Percentiles rank a stretch among this genome's conserved stretches.
These are phyloP conservation scores for Caerostris darwini DNA, from an alignment of 1,140 invertebrate genomes.

Conservation along the genomic window DNA sequence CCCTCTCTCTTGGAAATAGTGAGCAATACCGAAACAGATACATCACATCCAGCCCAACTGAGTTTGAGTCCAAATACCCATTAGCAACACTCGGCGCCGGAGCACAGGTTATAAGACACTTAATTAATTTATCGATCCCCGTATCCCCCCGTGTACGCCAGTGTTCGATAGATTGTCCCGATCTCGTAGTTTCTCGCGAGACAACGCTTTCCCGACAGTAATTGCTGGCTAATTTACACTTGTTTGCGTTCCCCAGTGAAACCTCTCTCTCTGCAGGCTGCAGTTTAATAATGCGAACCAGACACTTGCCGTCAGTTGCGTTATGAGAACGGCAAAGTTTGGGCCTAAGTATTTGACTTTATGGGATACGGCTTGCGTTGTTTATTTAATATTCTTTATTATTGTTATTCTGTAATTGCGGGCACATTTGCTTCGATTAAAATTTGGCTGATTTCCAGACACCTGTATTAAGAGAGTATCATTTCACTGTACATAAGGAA, in stretches of 20 bases:
- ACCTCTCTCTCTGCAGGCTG: background rate
- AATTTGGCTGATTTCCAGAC: no score
- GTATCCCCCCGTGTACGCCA: background rate
- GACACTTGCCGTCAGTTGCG: background rate
- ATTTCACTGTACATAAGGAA: no score
- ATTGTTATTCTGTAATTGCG: no score
- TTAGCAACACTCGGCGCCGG: background rate
- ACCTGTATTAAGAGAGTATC: no score
- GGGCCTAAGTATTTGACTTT: background rate
- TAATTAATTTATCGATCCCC: slow-evolving; percentile 65
- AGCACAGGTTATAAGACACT: slow-evolving; percentile 22
- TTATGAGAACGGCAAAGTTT: background rate
- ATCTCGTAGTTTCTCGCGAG: background rate
- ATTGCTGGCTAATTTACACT: slow-evolving; percentile 64
- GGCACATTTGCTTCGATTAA: no score
- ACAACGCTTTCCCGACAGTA: slow-evolving; percentile 18
- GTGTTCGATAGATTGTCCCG: slow-evolving; percentile 13
- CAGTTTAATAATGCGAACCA: slow-evolving; percentile 1
- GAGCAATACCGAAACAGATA: no score
- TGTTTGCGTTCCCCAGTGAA: slow-evolving; percentile 34
- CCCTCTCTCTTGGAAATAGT: no score
- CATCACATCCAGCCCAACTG: no score
- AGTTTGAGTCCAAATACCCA: background rate
- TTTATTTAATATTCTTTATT: no score
- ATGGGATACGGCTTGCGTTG: background rate